Evolutionary conservation across 2,888 invertebrate genomes (phyloP).

Genomic region (Malacosoma neustria): DNA sequence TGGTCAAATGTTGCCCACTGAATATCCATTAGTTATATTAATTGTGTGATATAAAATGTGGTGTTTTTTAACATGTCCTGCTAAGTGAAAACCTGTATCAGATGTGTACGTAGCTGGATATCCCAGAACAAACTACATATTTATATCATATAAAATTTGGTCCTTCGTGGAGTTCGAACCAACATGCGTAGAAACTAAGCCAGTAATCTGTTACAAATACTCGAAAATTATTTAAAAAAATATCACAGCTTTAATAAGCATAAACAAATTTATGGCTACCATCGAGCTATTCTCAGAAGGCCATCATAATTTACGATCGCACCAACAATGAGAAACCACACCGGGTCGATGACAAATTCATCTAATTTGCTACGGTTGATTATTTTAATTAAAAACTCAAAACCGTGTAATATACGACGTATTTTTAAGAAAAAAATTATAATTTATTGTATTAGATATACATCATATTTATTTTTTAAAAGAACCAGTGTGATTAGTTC

Average conservation of each 20-base stretch:
- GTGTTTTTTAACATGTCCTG: no score
- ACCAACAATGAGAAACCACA: constrained; percentile 34
- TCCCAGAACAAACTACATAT: no score
- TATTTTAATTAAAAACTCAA: constrained; percentile 47
- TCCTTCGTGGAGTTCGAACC: no score
- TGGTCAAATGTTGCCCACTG: no score
- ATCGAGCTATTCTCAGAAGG: constrained; percentile 50
- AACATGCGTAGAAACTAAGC: no score
- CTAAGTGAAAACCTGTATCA: no score
- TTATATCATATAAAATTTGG: no score
- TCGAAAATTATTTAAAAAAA: no score
- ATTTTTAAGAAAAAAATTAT: constrained; percentile 5
- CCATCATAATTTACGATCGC: constrained; percentile 42
- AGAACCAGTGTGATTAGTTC: not conserved
- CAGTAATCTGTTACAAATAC: no score
- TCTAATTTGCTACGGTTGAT: constrained; percentile 54
- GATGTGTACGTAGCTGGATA: no score
- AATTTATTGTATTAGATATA: constrained; percentile 2
- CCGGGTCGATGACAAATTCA: constrained; percentile 58
- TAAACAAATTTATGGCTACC: constrained; percentile 33
- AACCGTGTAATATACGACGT: constrained; percentile 25
- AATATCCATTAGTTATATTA: no score
- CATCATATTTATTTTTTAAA: not conserved
- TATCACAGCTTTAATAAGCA: constrained; percentile 22
- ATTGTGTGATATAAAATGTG: no score